Conservation (phyloP, 1,140 invertebrate genomes). For the Musca vetustissima region DNA sequence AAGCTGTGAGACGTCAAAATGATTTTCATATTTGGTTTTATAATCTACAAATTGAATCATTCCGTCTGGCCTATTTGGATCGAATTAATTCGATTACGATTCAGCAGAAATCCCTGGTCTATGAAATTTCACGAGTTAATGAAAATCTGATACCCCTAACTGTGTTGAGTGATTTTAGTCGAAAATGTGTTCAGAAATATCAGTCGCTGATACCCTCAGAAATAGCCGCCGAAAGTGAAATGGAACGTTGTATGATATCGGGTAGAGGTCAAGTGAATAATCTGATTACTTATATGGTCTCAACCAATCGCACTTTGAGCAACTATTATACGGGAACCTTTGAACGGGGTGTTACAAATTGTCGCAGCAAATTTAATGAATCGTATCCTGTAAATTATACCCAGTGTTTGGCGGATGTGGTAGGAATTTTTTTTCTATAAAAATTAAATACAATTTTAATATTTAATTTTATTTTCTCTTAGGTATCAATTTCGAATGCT, state of each 20-base stretch:
- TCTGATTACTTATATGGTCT: not conserved
- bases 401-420: not conserved
- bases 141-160: constrained; percentile 13
- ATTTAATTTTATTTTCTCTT: not conserved
- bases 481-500: not conserved
- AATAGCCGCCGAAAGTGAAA: not conserved
- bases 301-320: not conserved
- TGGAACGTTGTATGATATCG: not conserved
- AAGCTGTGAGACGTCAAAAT: not conserved
- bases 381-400: not conserved
- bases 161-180: constrained; percentile 13
- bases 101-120: not conserved
- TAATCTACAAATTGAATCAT: constrained; percentile 15
- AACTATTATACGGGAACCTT: constrained; percentile 7
- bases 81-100: not conserved
- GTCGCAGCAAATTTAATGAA: not conserved
- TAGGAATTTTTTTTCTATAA: not conserved
- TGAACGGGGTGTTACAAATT: not conserved
- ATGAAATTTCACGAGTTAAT: not conserved
- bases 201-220: not conserved
- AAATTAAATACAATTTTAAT: not conserved
- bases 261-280: not conserved
- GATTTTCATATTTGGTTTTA: constrained; percentile 1
- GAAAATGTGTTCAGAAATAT: constrained; percentile 24
- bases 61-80: not conserved